A percentile compares a stretch with the other conserved stretches of the same genome.
Conservation (phyloP, 2,888 invertebrate species). For the Philhelius pedissequus region DNA sequence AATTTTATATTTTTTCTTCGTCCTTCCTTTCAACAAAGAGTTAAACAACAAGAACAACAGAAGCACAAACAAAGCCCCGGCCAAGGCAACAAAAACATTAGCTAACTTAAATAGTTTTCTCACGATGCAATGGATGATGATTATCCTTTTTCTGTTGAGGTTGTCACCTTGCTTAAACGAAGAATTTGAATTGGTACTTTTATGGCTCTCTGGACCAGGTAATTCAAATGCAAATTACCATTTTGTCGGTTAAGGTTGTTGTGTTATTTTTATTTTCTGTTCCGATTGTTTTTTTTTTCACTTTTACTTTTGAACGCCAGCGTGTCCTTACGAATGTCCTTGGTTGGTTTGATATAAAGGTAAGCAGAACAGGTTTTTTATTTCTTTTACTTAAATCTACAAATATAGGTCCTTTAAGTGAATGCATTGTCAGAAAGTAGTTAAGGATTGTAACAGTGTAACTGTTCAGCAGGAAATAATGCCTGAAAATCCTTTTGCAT, state of each 20-base stretch:
- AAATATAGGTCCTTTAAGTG: slow-evolving; percentile 1
- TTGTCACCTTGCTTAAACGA: slow-evolving; percentile 56
- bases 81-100: slow-evolving; percentile 58
- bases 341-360: not conserved
- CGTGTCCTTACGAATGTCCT: slow-evolving; percentile 16
- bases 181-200: slow-evolving; percentile 49
- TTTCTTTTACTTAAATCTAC: not conserved
- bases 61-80: not conserved
- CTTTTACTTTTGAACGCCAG: slow-evolving; percentile 7
- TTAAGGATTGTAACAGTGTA: slow-evolving; percentile 3
- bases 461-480: slow-evolving; percentile 6
- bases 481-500: not conserved
- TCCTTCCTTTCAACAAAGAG: slow-evolving; percentile 25
- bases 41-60: not conserved
- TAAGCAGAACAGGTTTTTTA: slow-evolving; percentile 50
- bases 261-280: slow-evolving; percentile 4
- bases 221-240: slow-evolving; percentile 67
- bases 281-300: not conserved
- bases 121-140: slow-evolving; percentile 65
- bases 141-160: slow-evolving; percentile 61
- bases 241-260: slow-evolving; percentile 37
- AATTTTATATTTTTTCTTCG: not conserved
- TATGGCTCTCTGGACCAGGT: slow-evolving; percentile 38
- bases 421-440: slow-evolving; percentile 18
- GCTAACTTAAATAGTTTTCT: slow-evolving; percentile 67